Evolutionary conservation across 1,140 invertebrate genomes (phyloP), one percentile per base, ranked within the genome.

Genomic region (Drosophila ironensis): DNA sequence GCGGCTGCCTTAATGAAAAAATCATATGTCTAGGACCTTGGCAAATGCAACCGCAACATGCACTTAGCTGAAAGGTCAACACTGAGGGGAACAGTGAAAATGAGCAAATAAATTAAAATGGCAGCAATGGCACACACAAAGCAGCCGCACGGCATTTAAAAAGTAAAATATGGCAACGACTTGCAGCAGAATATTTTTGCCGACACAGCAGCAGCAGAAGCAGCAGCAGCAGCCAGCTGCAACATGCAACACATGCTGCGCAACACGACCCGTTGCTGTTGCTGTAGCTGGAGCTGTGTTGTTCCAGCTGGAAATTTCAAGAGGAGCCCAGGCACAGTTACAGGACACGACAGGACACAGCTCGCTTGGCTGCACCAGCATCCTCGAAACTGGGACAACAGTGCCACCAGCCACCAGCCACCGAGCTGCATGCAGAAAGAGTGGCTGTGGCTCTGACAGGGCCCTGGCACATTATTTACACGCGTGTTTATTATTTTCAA

Each of bases 51-150:
- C 52, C 53, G 53, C 53, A 67, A 60, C 52, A 50, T 50, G 4
- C n/a, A 56, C 27, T 47, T 33, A 12, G 11, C n/a, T 12, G 40
- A 35, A 30, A 44, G 12, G 33, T 37, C 7, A 12, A 12, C 16
- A 8, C 17, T 17, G 33, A 11, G n/a, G 28, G 74, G 37, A 64
- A 86, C 80, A 75, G 74, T 80, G 80, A 75, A 84, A 86, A 86
- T 86, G 74, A 86, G 80, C 80, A 86, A 80, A 86, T 86, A 86
- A 86, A 86, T 86, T 86, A 86, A 86, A 86, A 78, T 64, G 52
- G 50, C 60, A 56, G 56, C 61, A 56, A 47, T 47, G 51, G 63
- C 51, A 33, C 7, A 57, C 56, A 46, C 42, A 57, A 66, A 73
- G 59, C 46, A 61, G 64, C 75, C 78, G 60, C 57, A 69, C 46